phyloP scores from a whole-genome alignment of 2,113 vertebrate species.

The Ophiodon elongatus region DNA sequence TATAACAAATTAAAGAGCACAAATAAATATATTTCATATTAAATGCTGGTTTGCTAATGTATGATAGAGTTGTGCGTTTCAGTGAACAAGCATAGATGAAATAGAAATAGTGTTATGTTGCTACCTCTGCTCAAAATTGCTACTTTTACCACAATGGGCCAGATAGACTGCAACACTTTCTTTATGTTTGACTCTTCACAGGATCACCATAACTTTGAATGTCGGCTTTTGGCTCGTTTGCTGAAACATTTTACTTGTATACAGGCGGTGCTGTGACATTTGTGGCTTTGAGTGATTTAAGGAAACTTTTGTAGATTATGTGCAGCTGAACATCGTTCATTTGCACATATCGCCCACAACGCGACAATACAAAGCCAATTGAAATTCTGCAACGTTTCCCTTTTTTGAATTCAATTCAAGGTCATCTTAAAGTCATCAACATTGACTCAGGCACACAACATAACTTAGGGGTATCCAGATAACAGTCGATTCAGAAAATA shows the following conservation, averaged over 20 bases:
- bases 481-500: too few relatives aligned
- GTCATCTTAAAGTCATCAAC: not conserved
- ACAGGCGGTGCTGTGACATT: too few relatives aligned
- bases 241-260: not conserved
- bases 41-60: not conserved
- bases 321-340: too few relatives aligned
- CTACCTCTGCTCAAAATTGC: not conserved
- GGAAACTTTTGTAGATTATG: too few relatives aligned
- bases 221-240: not conserved
- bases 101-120: not conserved
- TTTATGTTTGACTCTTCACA: not conserved
- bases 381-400: not conserved
- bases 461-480: not conserved
- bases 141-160: not conserved
- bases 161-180: not conserved
- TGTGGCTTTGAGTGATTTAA: too few relatives aligned
- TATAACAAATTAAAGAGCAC: not conserved
- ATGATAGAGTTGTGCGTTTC: slow-evolving; percentile 16
- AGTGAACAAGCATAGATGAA: slow-evolving; percentile 11
- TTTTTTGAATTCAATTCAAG: not conserved
- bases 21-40: not conserved
- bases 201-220: not conserved
- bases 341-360: too few relatives aligned
- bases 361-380: too few relatives aligned
- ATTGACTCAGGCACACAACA: slow-evolving; percentile 17